A percentile compares a stretch with the other conserved stretches of the same genome.
These are phyloP conservation scores for Phalacrocorax carbo DNA, from an alignment of 2,113 vertebrate genomes.

Conservation along the genomic window DNA sequence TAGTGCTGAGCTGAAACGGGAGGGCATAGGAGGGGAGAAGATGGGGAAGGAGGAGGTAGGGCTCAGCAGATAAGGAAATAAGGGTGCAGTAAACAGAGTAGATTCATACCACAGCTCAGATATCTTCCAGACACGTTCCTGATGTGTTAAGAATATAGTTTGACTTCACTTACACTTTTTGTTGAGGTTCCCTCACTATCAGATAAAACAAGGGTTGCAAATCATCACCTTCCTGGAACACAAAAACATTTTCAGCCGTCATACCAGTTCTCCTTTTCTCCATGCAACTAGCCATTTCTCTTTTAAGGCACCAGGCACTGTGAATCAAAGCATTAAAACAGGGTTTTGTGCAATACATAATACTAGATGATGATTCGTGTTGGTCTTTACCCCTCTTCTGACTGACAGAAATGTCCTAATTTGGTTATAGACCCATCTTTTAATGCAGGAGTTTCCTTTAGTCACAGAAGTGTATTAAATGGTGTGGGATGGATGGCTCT, in stretches of 20 bases:
- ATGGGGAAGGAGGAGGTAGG: neutral
- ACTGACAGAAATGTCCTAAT: neutral
- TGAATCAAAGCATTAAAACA: neutral
- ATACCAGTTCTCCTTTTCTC: neutral
- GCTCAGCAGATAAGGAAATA: neutral
- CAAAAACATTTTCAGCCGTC: neutral
- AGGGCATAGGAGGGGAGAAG: neutral
- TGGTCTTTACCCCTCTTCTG: neutral
- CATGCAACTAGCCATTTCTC: neutral
- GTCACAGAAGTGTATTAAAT: neutral
- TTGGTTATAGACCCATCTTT: neutral
- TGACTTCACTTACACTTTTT: rapidly evolving
- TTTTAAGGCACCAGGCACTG: neutral
- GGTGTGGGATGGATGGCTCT: neutral
- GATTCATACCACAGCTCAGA: neutral
- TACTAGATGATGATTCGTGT: neutral
- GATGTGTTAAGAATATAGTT: neutral
- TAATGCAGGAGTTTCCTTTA: neutral
- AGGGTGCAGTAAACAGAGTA: neutral
- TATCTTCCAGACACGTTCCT: neutral
- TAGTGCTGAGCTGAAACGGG: neutral
- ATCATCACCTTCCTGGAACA: neutral
- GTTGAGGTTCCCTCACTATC: neutral
- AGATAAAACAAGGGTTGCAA: neutral
- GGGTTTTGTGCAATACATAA: neutral